Evolutionary conservation across 2,888 invertebrate species (phyloP), one percentile per base, ranked within the genome.

Genomic region (Petrolisthes cinctipes): DNA sequence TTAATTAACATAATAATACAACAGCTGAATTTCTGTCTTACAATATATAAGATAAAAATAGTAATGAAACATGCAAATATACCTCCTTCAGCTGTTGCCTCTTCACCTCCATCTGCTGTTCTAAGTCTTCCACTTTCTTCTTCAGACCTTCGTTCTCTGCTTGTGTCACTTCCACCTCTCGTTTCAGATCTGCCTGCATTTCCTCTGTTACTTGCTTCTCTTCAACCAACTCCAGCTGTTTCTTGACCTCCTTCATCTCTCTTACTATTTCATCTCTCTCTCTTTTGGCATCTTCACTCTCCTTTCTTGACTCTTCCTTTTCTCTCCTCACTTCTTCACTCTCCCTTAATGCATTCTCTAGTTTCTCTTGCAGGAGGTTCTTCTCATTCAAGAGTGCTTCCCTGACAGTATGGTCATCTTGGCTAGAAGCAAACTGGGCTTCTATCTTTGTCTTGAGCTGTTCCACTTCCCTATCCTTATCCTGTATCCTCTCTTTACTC

Each of bases 41-140:
- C 37, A 37, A 37, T 37, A 37, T 37, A 1, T 37, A 37, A 37
- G 37, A 37, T 37, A 37, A 37, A 37, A 37, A 37, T 37, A 37
- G 37, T 37, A 37, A 37, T 37, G 37, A 37, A 37, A 37, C 37
- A 37, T 37, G 0, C 37, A 37, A 37, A 11, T 17, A 11, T 61
- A 61, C 71, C 71, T 71, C 71, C 20, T 71, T 71, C 71, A 71
- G 71, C 71, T 71, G 71, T 17, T 11, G 20, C n/a, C 71, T 11
- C 71, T n/a, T n/a, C 6, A n/a, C 71, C 71, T 71, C 20, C 6
- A 20, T 20, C 71, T n/a, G n/a, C 14, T 71, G 14, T n/a, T 71
- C 20, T n/a, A 17, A 6, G 6, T 71, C 71, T 20, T 0, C n/a
- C 17, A 71, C 71, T 20, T n/a, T 17, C 71, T n/a, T 71, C 14